Base-by-base conservation (phyloP, 1,140 invertebrate genomes). In the Euwallacea similis region DNA sequence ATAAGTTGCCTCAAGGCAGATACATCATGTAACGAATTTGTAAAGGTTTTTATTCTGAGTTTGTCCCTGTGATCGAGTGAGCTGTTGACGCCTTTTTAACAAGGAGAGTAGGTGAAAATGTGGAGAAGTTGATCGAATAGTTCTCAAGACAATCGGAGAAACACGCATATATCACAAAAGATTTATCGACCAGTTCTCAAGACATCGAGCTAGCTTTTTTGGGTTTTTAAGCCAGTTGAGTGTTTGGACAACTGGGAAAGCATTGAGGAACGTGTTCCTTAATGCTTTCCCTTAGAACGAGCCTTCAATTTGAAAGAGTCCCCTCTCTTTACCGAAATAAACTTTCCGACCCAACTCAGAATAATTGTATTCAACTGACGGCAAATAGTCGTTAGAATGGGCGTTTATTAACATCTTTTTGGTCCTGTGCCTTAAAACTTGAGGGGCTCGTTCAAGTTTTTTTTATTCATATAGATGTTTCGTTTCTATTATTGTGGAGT, bases 331-430 rank as follows among this genome's bases (percentile, higher is more conserved):
- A 11, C 50, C 11, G 21, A 42, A 55, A 55, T 54, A 55, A 54
- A 66, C 33, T 66, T 66, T 42, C 54, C 41, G n/a, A 44, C 54
- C n/a, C 33, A 44, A 66, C 64, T 44, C 42, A 44, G 15, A 33
- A 66, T 66, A 66, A 66, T 66, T 66, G 64, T 66, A 43, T 66
- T 56, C 53, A 66, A 55, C 53, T 66, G 42, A 66, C 53, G 56
- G 64, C 42, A 66, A 66, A 66, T 56, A 66, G 53, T 58, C 64
- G 11, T 43, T 66, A 43, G 55, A 56, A 66, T 56, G 42, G 11
- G 50, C 55, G 53, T 66, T 66, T 56, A 66, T n/a, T n/a, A n/a
- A n/a, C n/a, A n/a, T n/a, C n/a, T n/a, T n/a, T n/a, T n/a, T n/a
- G n/a, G n/a, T n/a, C n/a, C n/a, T n/a, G n/a, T n/a, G n/a, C n/a